Evolutionary conservation across 2,797 vertebrate species (phyloP), one percentile per base, ranked within the genome.

Genomic region (Myripristis jacobus): DNA sequence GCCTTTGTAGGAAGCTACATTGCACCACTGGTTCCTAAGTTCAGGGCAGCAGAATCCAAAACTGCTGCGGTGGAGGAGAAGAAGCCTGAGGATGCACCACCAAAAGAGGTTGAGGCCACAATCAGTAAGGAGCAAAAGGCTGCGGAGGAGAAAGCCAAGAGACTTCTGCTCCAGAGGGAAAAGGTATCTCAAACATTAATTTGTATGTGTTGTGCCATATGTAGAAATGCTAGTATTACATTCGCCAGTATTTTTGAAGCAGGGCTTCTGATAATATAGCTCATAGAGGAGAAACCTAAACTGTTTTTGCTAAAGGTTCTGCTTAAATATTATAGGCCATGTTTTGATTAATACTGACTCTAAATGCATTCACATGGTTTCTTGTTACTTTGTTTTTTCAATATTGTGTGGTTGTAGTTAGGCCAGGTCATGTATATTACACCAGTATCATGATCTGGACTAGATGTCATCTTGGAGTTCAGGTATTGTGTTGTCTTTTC

Each of bases 1-100:
- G 96, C 97, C 47, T 97, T 99, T 87, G 96, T 99, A 13, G 97
- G 96, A 75, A 97, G 92, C 87, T 99, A 98, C 81, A 95, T 99
- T 50, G 92, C 94, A 57, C 95, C 96, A 4, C 84, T 98, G 69
- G 96, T 98, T 53, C 97, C 96, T 21, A 97, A 93, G 80, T 94
- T 97, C 79, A 94, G 95, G 31, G 87, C 91, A 2, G 88, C 87
- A 0, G 96, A 97, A 47, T 29, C 92, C 27, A 97, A 95, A 90
- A 86, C 27, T 71, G 71, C 73, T 46, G n/a, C 85, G 2, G 77
- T 91, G 50, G 93, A 92, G 53, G 89, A 82, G 69, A 94, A 90
- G 80, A 79, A 92, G 55, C 48, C 70, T 9, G 87, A 81, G 19
- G 91, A 93, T 60, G 73, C 78, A 0, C 3, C 64, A 21, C 57